Evolutionary conservation across 30 jellyfish, hydroid and myxozoan genomes (phyloP), one percentile per base, ranked within the genome.

Genomic region (Aurelia aurita complex sp. Pacific): DNA sequence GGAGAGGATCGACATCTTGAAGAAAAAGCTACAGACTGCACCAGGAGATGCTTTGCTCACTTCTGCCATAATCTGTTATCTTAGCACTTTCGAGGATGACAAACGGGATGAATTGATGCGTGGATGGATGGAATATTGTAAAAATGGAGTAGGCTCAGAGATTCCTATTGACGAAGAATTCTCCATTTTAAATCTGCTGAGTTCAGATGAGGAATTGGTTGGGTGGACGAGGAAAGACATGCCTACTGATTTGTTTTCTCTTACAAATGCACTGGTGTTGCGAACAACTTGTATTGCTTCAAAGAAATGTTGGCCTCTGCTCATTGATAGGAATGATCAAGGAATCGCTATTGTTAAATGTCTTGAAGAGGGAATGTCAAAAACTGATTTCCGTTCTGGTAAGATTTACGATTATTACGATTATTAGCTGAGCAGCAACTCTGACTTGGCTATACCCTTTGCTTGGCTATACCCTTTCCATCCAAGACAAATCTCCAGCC

Each of bases 241-340:
- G 59, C 66, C 83, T 5, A 13, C 59, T 71, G 81, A 69, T 29
- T 51, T 51, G n/a, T 51, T 76, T 36, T 4, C 82, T 7, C 46
- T 81, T 23, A 35, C 67, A 46, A 75, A 81, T 35, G 86, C 81
- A 10, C 67, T 89, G 83, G 36, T 69, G n/a, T 60, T 80, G 50
- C 66, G 97, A 34, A 75, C 93, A 12, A 69, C 80, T 64, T 64
- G 84, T 62, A 13, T 71, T 32, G 81, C 80, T 5, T 89, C 89
- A n/a, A 77, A 81, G 57, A 82, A 82, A 69, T 90, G 97, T 61
- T 90, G 97, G 94, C 97, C 97, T 5, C 72, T 90, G 18, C 52
- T 90, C 23, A 68, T 90, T 17, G 97, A 90, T 54, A 94, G 95
- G 4, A 73, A 67, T 12, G 83, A 78, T 64, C 81, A 65, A 18